These are phyloP conservation scores for Acanthosepion esculentum DNA, from an alignment of 2,888 invertebrate genomes.

Conservation along the genomic window DNA sequence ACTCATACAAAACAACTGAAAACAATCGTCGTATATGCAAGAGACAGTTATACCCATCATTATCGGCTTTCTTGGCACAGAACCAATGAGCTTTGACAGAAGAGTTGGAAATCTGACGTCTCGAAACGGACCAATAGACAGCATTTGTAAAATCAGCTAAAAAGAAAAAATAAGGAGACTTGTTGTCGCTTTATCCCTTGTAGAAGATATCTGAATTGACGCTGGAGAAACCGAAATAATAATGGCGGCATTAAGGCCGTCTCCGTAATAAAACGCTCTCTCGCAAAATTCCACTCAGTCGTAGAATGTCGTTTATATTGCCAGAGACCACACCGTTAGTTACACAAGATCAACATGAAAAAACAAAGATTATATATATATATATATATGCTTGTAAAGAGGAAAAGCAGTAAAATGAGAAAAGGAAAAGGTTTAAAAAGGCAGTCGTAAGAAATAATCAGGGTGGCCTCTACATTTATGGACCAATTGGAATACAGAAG, in stretches of 20 bases:
- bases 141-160: background rate
- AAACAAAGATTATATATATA: background rate
- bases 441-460: background rate
- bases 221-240: background rate
- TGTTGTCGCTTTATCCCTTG: background rate
- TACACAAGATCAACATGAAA: background rate
- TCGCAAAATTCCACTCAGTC: background rate
- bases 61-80: no score
- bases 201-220: background rate
- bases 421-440: background rate
- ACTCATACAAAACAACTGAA: no score
- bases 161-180: background rate
- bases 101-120: background rate
- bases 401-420: background rate
- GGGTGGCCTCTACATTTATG: background rate
- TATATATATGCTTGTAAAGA: background rate
- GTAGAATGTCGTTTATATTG: constrained; percentile 33
- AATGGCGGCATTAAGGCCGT: background rate
- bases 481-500: background rate
- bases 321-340: background rate
- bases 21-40: no score
- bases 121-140: background rate
- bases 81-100: background rate
- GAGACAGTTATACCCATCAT: no score
- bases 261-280: background rate